Percentiles rank a stretch among this genome's conserved stretches.
Evolutionary conservation across 2,797 vertebrate species (phyloP).

Genomic region (Xiphorhynchus erythropygius): DNA sequence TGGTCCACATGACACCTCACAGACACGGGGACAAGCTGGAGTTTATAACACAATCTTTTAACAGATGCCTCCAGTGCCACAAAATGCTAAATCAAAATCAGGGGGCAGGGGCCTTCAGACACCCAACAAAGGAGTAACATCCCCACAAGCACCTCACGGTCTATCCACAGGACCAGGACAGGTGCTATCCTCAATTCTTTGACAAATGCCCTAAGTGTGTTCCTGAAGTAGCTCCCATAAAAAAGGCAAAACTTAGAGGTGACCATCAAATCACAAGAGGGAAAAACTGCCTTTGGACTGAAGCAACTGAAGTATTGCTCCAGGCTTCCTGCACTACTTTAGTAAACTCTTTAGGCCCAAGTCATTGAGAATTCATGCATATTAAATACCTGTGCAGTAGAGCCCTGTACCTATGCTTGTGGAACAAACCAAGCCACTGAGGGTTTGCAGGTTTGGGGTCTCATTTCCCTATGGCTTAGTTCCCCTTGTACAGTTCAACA

Average conservation of each 20-base stretch:
- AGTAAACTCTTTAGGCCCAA: not conserved
- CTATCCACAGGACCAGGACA: not conserved
- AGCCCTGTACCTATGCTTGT: not conserved
- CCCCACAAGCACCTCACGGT: not conserved
- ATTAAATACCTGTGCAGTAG: not conserved
- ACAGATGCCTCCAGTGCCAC: not conserved
- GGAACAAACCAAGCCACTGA: not conserved
- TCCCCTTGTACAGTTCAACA: not conserved
- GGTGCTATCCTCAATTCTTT: not conserved
- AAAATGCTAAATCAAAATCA: conserved; percentile 41
- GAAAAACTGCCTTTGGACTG: not conserved
- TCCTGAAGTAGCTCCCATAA: not conserved
- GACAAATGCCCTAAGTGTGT: not conserved
- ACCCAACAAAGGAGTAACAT: not conserved
- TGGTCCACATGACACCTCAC: not conserved
- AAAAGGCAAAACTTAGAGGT: not conserved
- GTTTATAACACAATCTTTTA: conserved; percentile 24
- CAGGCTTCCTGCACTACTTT: not conserved
- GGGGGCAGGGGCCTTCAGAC: not conserved
- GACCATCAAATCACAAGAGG: not conserved
- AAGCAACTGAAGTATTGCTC: not conserved
- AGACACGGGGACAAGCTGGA: not conserved
- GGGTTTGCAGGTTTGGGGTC: not conserved
- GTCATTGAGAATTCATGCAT: not conserved
- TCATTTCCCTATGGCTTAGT: not conserved